Evolutionary conservation across 2,797 vertebrate species (phyloP).

Genomic region (Dromococcyx pavoninus): DNA sequence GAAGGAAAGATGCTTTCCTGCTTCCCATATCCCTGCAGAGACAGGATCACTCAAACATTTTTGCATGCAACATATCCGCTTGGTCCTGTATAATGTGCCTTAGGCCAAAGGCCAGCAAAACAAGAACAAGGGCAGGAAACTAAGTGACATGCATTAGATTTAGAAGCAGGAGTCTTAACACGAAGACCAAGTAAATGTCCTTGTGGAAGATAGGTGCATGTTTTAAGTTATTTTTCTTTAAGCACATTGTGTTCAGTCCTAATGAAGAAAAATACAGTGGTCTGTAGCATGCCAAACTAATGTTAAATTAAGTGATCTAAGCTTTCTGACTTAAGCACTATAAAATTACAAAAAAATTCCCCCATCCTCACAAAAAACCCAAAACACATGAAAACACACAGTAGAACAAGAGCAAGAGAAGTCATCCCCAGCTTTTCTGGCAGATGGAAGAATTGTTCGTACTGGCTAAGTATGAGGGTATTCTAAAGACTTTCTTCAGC

Average conservation of each 20-base stretch:
- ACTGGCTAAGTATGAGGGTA: not conserved
- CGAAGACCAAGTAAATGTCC: not conserved
- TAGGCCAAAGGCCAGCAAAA: not conserved
- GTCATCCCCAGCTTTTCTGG: not conserved
- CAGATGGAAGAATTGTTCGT: not conserved
- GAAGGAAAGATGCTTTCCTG: not conserved
- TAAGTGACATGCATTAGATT: not conserved
- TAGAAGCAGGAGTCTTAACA: not conserved
- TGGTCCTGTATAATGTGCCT: not conserved
- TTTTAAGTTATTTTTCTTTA: too few species aligned
- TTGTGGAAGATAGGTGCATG: not conserved
- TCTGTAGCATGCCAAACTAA: not conserved
- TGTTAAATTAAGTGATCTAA: not conserved
- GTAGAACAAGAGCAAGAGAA: not conserved
- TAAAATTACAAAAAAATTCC: not conserved
- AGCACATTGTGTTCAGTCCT: not conserved
- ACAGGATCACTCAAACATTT: not conserved
- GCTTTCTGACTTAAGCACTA: not conserved
- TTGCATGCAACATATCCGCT: fast-evolving
- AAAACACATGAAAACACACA: not conserved
- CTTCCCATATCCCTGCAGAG: not conserved
- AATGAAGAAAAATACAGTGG: not conserved
- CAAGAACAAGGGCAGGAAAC: not conserved
- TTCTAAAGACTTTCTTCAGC: not conserved
- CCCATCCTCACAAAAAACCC: too few species aligned